Conservation (phyloP, 2,797 vertebrate genomes). For the Sebastes iracundus region DNA sequence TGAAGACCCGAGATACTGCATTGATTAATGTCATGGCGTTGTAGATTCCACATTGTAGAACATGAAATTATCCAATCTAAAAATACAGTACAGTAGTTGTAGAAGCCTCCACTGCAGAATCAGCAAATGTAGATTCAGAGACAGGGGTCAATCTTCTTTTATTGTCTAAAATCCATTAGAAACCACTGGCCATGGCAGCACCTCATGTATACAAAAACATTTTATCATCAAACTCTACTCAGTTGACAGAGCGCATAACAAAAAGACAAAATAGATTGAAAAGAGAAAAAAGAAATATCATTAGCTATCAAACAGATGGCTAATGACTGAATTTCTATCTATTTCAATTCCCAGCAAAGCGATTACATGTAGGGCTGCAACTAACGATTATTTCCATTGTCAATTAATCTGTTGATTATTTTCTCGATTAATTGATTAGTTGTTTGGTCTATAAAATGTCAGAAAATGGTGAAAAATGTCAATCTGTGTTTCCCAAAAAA, state of each 20-base stretch:
- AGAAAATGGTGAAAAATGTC: too few relatives aligned
- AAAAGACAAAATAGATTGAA: not conserved
- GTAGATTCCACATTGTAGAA: not conserved
- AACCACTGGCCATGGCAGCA: not conserved
- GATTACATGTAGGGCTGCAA: not conserved
- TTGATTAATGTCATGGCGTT: constrained; percentile 5
- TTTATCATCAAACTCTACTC: not conserved
- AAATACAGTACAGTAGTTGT: not conserved
- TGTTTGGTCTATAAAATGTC: too few relatives aligned
- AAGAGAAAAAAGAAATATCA: too few relatives aligned
- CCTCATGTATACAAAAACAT: not conserved
- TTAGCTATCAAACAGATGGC: not conserved
- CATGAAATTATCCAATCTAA: not conserved
- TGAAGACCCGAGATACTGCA: not conserved
- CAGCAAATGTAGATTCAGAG: not conserved
- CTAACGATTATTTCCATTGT: too few relatives aligned
- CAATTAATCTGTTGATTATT: too few relatives aligned
- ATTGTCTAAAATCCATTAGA: not conserved
- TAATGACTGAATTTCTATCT: not conserved
- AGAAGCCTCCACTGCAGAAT: not conserved
- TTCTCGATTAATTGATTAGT: too few relatives aligned
- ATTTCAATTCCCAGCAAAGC: not conserved
- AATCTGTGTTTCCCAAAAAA: too few relatives aligned
- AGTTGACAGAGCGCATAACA: not conserved
- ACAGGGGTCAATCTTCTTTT: not conserved